Conservation (phyloP, 2,888 invertebrate genomes). For the Exephanes ischioxanthus region DNA sequence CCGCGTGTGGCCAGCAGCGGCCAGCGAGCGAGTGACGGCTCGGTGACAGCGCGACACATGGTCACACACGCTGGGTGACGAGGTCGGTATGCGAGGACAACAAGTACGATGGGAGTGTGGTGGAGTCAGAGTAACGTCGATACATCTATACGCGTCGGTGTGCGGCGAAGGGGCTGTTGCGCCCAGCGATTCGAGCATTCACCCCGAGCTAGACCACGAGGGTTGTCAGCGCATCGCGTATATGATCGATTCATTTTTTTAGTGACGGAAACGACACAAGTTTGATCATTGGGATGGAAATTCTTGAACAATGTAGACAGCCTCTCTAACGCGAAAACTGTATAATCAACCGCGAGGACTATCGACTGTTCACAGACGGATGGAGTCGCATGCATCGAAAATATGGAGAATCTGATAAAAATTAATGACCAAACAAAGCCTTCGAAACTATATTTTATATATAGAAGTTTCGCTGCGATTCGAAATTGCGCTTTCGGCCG, state of each 20-base stretch:
- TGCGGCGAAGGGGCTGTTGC: constrained; percentile 10
- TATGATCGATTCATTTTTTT: constrained; percentile 68
- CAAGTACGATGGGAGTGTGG: neutral
- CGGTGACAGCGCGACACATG: constrained; percentile 55
- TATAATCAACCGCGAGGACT: neutral
- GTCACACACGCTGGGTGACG: constrained; percentile 44
- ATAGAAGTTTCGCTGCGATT: too few relatives aligned
- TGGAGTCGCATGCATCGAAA: too few relatives aligned
- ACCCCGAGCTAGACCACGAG: constrained; percentile 17
- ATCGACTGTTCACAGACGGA: too few relatives aligned
- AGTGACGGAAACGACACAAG: constrained; percentile 41
- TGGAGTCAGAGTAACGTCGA: constrained; percentile 20
- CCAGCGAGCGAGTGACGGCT: constrained; percentile 46
- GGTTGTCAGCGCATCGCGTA: constrained; percentile 38
- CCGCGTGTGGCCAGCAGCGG: constrained; percentile 52
- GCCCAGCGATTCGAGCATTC: neutral
- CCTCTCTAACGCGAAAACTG: neutral
- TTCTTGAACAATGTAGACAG: neutral
- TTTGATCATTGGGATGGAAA: neutral
- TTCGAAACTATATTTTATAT: too few relatives aligned
- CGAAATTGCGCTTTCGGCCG: too few relatives aligned
- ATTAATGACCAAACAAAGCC: too few relatives aligned
- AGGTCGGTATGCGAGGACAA: constrained; percentile 13
- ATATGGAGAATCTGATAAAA: too few relatives aligned
- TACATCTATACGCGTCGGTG: constrained; percentile 3